A percentile compares a stretch with the other conserved stretches of the same genome.
These are phyloP conservation scores for Drosophila subquinaria DNA, from an alignment of 2,888 invertebrate species.

Conservation along the genomic window DNA sequence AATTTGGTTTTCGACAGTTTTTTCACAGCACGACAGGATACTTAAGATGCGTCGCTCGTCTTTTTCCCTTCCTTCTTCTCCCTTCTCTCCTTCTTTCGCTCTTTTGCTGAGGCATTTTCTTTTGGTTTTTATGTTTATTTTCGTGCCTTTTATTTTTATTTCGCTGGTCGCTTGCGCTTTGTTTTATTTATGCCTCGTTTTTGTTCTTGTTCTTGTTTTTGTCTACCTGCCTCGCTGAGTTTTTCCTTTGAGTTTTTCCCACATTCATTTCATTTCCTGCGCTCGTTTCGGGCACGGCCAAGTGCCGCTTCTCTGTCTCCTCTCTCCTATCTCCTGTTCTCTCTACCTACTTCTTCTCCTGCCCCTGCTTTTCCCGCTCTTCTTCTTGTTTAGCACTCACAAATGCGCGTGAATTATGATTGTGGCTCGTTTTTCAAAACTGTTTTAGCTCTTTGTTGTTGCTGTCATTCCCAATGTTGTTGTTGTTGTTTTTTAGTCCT, in stretches of 20 bases:
- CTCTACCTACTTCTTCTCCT: constrained; percentile 1
- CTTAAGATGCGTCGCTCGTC: constrained; percentile 50
- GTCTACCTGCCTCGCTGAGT: constrained; percentile 66
- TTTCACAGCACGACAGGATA: constrained; percentile 52
- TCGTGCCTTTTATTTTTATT: constrained; percentile 24
- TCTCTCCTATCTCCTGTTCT: constrained; percentile 27
- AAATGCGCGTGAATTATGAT: constrained; percentile 77
- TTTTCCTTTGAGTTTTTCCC: constrained; percentile 77
- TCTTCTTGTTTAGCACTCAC: constrained; percentile 23
- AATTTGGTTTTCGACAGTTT: constrained; percentile 43
- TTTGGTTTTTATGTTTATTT: constrained; percentile 39
- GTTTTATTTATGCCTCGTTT: constrained; percentile 51
- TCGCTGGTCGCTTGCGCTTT: constrained; percentile 33
- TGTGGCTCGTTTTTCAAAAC: constrained; percentile 67
- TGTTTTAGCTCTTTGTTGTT: constrained; percentile 38
- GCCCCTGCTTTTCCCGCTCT: constrained; percentile 5
- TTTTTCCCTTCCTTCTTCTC: neutral
- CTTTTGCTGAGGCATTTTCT: constrained; percentile 12
- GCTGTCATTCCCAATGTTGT: constrained; percentile 23
- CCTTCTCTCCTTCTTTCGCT: neutral
- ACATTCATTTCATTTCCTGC: constrained; percentile 78
- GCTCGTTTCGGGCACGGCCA: constrained; percentile 40
- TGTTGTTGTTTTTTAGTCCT: constrained; percentile 34
- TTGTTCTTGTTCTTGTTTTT: constrained; percentile 13
- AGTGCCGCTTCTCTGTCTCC: constrained; percentile 43